Evolutionary conservation across 2,888 invertebrate species (phyloP).

Genomic region (Hyalella azteca): DNA sequence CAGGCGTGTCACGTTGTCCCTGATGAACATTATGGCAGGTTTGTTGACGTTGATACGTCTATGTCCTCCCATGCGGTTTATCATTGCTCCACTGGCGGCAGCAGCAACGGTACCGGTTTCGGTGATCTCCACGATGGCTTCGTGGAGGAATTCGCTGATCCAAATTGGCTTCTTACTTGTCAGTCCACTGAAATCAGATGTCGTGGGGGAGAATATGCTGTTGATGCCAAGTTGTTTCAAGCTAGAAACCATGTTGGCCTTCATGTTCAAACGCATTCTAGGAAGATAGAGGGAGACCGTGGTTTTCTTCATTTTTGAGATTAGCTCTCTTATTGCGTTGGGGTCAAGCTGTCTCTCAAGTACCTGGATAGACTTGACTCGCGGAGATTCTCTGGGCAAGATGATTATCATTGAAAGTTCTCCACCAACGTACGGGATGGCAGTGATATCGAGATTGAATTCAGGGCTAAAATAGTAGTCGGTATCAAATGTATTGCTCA

Average conservation of each 20-base stretch:
- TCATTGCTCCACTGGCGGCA: conserved; percentile 39
- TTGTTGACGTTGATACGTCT: conserved; percentile 69
- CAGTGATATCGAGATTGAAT: conserved; percentile 71
- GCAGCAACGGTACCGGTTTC: conserved; percentile 63
- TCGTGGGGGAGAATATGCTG: conserved; percentile 56
- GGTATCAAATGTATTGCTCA: conserved; percentile 72
- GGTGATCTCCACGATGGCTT: conserved; percentile 65
- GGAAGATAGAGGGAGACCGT: conserved; percentile 58
- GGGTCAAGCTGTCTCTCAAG: conserved; percentile 48
- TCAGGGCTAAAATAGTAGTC: conserved; percentile 68
- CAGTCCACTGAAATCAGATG: conserved; percentile 60
- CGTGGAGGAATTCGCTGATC: conserved; percentile 66
- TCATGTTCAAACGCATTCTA: conserved; percentile 58
- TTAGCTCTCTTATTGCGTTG: conserved; percentile 41
- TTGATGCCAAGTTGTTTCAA: conserved; percentile 55
- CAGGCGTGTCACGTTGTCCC: conserved; percentile 70
- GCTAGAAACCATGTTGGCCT: conserved; percentile 50
- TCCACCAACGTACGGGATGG: conserved; percentile 75
- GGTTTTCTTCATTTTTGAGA: conserved; percentile 46
- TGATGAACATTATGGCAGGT: conserved; percentile 77
- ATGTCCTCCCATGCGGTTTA: conserved; percentile 45
- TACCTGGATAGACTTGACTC: conserved; percentile 57
- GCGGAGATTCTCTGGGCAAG: conserved; percentile 68
- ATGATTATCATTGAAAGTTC: conserved; percentile 71
- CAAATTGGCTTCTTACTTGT: conserved; percentile 56